These are phyloP conservation scores for Pachydiplax longipennis DNA, from an alignment of 2,888 invertebrate genomes.

Conservation along the genomic window DNA sequence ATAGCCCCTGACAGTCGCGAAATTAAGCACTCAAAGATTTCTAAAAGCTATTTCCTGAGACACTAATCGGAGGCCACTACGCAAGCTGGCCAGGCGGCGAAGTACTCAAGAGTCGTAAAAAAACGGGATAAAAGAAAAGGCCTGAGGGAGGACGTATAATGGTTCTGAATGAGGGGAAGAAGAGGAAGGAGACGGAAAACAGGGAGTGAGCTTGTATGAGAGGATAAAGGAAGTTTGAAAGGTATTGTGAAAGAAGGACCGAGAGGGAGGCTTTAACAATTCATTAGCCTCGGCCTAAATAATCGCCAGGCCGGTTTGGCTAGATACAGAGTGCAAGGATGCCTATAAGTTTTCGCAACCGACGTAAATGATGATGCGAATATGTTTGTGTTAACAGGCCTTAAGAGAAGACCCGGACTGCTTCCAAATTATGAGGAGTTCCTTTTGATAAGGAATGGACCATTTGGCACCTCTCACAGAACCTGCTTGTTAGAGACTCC, in stretches of 20 bases:
- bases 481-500: too few species aligned
- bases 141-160: neutral
- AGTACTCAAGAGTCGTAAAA: neutral
- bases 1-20: neutral
- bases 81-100: neutral
- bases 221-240: neutral
- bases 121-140: neutral
- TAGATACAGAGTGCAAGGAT: neutral
- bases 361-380: neutral
- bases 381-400: neutral
- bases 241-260: neutral
- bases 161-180: neutral
- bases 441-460: too few species aligned
- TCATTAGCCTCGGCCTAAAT: neutral
- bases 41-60: neutral
- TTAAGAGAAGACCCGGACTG: too few species aligned
- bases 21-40: conserved; percentile 3
- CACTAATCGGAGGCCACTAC: conserved; percentile 23
- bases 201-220: neutral
- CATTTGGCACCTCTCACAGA: too few species aligned
- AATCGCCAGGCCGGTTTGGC: neutral
- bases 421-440: too few species aligned
- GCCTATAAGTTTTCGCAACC: neutral
- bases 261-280: neutral
- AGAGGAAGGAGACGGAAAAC: neutral